Conservation (phyloP, 1,140 invertebrate genomes). For the Rhagoletis zephyria region DNA sequence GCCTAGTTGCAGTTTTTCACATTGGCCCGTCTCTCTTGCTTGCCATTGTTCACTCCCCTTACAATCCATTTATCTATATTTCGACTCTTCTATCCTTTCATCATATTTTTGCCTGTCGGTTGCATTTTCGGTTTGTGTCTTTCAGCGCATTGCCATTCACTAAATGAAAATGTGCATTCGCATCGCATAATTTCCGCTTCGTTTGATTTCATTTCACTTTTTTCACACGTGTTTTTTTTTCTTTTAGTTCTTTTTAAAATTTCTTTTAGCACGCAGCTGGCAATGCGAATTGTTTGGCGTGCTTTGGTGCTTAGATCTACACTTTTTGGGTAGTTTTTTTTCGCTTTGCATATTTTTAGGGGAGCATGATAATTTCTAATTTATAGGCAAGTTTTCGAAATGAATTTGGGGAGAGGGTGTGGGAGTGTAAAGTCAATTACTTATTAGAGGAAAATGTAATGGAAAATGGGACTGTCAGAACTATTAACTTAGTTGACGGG, state of each 20-base stretch:
- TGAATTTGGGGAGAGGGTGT: background rate
- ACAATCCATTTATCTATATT: no score
- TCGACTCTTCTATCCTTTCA: no score
- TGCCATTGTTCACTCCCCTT: no score
- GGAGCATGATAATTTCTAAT: conserved; percentile 32
- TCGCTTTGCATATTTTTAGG: conserved; percentile 36
- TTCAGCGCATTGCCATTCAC: conserved; percentile 27
- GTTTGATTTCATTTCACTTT: conserved; percentile 52
- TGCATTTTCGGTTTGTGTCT: conserved; percentile 49
- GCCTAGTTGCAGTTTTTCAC: background rate
- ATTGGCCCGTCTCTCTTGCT: no score
- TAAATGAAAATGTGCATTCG: conserved; percentile 49
- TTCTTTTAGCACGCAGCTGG: background rate
- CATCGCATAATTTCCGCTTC: conserved; percentile 50
- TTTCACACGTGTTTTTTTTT: background rate
- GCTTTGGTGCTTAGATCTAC: background rate
- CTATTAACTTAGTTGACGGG: no score
- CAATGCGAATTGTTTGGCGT: background rate
- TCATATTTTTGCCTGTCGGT: conserved; percentile 42
- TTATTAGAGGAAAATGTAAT: background rate
- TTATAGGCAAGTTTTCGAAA: conserved; percentile 27
- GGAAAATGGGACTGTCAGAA: background rate
- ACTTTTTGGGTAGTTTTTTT: background rate
- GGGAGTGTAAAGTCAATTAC: background rate
- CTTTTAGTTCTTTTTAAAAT: background rate